These are phyloP conservation scores for Metopolophium dirhodum DNA, from an alignment of 1,140 invertebrate genomes.

Conservation along the genomic window DNA sequence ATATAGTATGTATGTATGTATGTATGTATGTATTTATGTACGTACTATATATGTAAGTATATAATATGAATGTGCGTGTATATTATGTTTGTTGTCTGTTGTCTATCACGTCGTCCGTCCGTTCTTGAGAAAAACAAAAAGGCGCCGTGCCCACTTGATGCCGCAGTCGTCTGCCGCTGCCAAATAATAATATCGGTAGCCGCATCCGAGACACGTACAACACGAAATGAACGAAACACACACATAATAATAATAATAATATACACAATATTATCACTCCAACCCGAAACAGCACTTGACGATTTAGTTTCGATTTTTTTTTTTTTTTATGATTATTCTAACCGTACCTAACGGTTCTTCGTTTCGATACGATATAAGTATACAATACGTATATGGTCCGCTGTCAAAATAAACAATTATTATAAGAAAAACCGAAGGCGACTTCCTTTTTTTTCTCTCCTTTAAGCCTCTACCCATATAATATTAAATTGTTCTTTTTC, in stretches of 20 bases:
- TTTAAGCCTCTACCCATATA: not conserved
- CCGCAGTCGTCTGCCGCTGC: slow-evolving; percentile 30
- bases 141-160: slow-evolving; percentile 40
- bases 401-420: slow-evolving; percentile 52
- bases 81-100: slow-evolving; percentile 46
- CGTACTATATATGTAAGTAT: not conserved
- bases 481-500: not conserved
- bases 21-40: not conserved
- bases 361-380: not conserved
- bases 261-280: not conserved
- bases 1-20: not conserved
- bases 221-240: not conserved
- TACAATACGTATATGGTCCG: not conserved
- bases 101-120: slow-evolving; percentile 35
- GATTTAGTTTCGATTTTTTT: not conserved
- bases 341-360: slow-evolving; percentile 13
- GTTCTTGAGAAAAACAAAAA: slow-evolving; percentile 41
- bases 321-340: not conserved
- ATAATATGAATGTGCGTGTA: not conserved
- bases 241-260: not conserved
- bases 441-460: slow-evolving; percentile 11
- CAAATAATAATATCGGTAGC: slow-evolving; percentile 31
- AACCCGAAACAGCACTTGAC: not conserved
- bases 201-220: not conserved
- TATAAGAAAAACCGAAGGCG: slow-evolving; percentile 19